A percentile compares a stretch with the other conserved stretches of the same genome.
These are phyloP conservation scores for Eptesicus fuscus DNA, from an alignment of 2,113 vertebrate species.

Conservation along the genomic window DNA sequence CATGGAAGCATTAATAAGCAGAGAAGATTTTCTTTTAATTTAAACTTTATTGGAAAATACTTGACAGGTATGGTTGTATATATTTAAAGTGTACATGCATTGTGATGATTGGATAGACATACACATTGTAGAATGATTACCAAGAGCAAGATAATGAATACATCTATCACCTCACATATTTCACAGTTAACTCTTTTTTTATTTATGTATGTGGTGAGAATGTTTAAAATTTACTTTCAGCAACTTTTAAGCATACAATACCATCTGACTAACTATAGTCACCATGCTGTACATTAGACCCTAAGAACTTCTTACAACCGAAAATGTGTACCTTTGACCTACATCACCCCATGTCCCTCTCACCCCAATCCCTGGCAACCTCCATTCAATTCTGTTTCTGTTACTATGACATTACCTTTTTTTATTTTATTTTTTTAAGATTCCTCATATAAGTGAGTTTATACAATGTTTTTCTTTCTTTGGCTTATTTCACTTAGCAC, in stretches of 20 bases:
- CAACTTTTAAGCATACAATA: background rate
- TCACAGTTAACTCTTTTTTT: background rate
- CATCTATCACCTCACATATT: background rate
- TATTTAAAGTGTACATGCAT: background rate
- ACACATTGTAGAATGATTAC: background rate
- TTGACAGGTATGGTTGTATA: background rate
- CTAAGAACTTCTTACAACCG: background rate
- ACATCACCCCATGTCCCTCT: rapidly evolving
- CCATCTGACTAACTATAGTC: background rate
- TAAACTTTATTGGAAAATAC: background rate
- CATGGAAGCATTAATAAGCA: background rate
- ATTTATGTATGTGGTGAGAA: background rate
- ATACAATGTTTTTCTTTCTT: background rate
- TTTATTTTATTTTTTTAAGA: background rate
- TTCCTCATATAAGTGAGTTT: background rate
- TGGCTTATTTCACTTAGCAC: background rate
- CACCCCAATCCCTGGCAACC: background rate
- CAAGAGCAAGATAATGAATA: background rate
- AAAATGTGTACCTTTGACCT: background rate
- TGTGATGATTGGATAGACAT: background rate
- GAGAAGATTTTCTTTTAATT: background rate
- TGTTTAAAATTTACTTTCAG: background rate
- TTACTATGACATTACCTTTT: background rate
- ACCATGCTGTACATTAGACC: background rate
- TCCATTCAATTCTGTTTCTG: background rate